A percentile compares a stretch with the other conserved stretches of the same genome.
These are phyloP conservation scores for Resseliella maxima DNA, from an alignment of 2,888 invertebrate species.

Conservation along the genomic window DNA sequence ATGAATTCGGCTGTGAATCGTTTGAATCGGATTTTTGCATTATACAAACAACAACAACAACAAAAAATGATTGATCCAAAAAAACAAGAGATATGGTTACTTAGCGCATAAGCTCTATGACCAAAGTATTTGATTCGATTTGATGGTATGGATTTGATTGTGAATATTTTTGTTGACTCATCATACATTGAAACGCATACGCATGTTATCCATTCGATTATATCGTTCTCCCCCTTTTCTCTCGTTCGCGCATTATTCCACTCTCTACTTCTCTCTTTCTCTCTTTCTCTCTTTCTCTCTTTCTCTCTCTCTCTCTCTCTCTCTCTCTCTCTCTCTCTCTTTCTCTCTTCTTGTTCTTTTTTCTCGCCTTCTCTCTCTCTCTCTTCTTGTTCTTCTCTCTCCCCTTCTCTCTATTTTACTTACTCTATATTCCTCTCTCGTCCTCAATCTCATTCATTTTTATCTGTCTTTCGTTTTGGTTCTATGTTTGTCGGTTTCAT, in stretches of 20 bases:
- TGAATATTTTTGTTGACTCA: conserved; percentile 31
- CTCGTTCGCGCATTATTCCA: too few relatives aligned
- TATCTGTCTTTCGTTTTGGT: background rate
- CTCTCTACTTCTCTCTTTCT: too few relatives aligned
- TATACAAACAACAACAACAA: too few relatives aligned
- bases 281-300: too few relatives aligned
- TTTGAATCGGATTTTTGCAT: conserved; percentile 20
- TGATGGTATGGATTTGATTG: background rate
- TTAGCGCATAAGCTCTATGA: conserved; percentile 23
- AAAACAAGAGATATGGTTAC: conserved; percentile 21
- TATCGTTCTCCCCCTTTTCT: background rate
- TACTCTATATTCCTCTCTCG: background rate
- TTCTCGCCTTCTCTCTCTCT: too few relatives aligned
- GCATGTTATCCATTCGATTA: conserved; percentile 2
- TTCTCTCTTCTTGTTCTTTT: background rate
- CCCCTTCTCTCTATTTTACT: background rate
- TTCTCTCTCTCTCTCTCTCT: background rate
- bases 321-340: background rate
- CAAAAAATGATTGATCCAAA: conserved; percentile 15
- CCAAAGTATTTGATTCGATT: background rate
- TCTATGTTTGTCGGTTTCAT: background rate
- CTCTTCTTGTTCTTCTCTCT: too few relatives aligned
- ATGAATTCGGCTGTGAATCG: background rate
- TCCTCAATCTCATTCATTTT: too few relatives aligned
- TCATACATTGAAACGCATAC: conserved; percentile 16